Base-by-base conservation (phyloP, 2,888 invertebrate species). In the Carcina quercana region DNA sequence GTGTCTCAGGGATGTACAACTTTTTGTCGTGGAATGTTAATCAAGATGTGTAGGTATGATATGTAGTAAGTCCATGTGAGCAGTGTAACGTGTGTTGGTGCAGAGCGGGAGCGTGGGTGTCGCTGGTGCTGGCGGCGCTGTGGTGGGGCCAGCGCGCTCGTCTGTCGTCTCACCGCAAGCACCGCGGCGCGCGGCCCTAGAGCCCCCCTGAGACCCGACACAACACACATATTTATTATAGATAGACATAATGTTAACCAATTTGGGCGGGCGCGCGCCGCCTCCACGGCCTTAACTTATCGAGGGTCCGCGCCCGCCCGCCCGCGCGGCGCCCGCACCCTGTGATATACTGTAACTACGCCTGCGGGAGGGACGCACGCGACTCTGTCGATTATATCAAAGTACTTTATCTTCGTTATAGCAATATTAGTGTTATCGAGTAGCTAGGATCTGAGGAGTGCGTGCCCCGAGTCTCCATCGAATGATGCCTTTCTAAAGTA, bases 151-250 rank as follows among this genome's bases (percentile, higher is more conserved):
- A 15, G 45, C 57, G 64, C 54, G 62, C 66, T 43, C 64, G 40
- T 48, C 47, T 40, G 56, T 25, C 30, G 41, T 37, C 70, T 59
- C 84, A 83, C 69, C 82, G 84, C 78, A 83, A 84, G 75, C 84
- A 84, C 63, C 84, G 84, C 74, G 84, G 84, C 75, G 83, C 80
- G 69, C 80, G 84, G 80, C 80, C 68, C 70, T 80, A 76, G 80
- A 83, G 64, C 84, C 84, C 59, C 83, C 82, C 71, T 82, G 82
- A 82, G 63, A 66, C 35, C 37, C 42, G 36, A 37, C 55, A 42
- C 25, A 29, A 37, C 43, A 48, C 54, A 57, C 54, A 54, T 75
- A 78, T 76, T 78, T 74, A 78, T 76, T 76, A 69, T 82, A 82
- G 82, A 82, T 82, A 82, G 82, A 74, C 60, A 69, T 82, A 82